These are phyloP conservation scores for Caloenas nicobarica DNA, from an alignment of 2,113 vertebrate species.

Conservation along the genomic window DNA sequence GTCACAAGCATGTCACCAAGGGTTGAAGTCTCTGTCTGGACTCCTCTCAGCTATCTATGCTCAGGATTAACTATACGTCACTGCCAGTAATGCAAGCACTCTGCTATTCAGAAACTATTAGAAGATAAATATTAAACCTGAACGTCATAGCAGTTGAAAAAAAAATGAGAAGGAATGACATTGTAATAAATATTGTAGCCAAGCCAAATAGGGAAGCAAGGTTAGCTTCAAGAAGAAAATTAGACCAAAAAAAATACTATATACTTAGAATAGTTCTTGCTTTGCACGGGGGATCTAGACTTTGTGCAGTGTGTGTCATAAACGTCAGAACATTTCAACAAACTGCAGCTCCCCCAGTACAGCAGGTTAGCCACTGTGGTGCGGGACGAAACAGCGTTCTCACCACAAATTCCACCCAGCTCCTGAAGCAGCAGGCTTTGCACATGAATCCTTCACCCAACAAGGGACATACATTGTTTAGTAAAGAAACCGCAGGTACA, in stretches of 20 bases:
- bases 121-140: conserved; percentile 14
- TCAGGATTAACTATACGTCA: background rate
- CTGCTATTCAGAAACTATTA: background rate
- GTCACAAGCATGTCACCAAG: background rate
- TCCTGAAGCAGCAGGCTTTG: background rate
- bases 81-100: background rate
- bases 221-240: background rate
- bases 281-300: background rate
- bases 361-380: background rate
- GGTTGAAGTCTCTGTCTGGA: background rate
- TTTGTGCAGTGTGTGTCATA: background rate
- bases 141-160: background rate
- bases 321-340: background rate
- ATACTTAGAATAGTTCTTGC: background rate
- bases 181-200: background rate
- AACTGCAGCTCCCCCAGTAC: background rate
- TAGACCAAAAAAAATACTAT: background rate
- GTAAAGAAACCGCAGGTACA: background rate
- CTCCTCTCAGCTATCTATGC: background rate
- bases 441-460: background rate
- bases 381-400: background rate
- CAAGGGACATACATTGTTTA: fast-evolving
- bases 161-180: background rate
- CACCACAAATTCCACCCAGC: background rate
- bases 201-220: background rate